phyloP scores from a whole-genome alignment of 2,888 invertebrate genomes.

The Sphecodes monilicornis region DNA sequence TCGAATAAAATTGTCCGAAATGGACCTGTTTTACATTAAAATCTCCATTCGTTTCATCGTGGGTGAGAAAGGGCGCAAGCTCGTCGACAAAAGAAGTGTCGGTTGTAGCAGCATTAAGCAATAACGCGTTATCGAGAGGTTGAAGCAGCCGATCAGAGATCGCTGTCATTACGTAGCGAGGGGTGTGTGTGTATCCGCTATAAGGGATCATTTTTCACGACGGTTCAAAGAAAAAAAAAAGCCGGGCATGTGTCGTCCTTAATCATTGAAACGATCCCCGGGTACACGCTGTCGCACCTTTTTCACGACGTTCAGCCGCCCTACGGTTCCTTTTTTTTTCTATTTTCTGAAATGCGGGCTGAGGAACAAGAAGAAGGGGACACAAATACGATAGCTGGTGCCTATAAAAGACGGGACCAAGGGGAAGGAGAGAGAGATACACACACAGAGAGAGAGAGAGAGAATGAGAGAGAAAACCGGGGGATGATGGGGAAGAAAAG shows the following conservation, averaged over 20 bases:
- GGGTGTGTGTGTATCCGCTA: slow-evolving; percentile 1
- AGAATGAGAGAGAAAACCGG: slow-evolving; percentile 11
- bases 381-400: slow-evolving; percentile 18
- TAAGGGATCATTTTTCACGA: slow-evolving; percentile 46
- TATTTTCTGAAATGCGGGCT: slow-evolving; percentile 38
- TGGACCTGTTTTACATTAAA: no score
- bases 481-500: slow-evolving; percentile 32
- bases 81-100: neutral
- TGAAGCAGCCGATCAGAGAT: slow-evolving; percentile 34
- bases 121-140: neutral
- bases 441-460: neutral
- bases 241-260: slow-evolving; percentile 54
- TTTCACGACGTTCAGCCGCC: slow-evolving; percentile 16
- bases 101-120: neutral
- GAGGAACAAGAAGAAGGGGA: slow-evolving; percentile 22
- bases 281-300: slow-evolving; percentile 48
- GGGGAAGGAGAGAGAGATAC: neutral
- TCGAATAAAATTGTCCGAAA: no score
- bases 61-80: neutral
- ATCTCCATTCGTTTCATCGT: neutral
- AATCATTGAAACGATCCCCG: slow-evolving; percentile 68
- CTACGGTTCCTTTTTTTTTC: slow-evolving; percentile 23
- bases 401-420: slow-evolving; percentile 21
- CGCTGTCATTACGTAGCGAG: slow-evolving; percentile 35
- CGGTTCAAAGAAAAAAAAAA: slow-evolving; percentile 20